Conservation (phyloP, 1,140 invertebrate genomes). For the Caenorhabditis tropicalis region DNA sequence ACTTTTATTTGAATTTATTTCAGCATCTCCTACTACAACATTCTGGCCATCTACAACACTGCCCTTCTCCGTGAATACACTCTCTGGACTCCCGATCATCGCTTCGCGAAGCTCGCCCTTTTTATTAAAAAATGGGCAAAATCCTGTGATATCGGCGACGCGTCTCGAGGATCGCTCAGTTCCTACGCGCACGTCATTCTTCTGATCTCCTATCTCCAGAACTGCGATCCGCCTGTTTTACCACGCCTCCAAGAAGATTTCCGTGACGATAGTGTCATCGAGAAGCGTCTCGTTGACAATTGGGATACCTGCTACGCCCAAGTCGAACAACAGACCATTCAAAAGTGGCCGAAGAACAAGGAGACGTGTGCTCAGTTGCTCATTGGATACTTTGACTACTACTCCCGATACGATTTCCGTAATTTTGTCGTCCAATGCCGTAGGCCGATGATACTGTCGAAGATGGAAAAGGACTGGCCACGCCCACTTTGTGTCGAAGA, state of each 20-base stretch:
- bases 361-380: conserved; percentile 28
- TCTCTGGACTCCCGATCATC: conserved; percentile 25
- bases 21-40: conserved; percentile 55
- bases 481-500: conserved; percentile 47
- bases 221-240: conserved; percentile 39
- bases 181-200: conserved; percentile 48
- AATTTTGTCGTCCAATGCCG: conserved; percentile 53
- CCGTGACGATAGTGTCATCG: neutral
- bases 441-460: conserved; percentile 2
- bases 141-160: conserved; percentile 44
- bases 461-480: conserved; percentile 51
- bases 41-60: conserved; percentile 49
- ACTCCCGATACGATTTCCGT: conserved; percentile 32
- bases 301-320: conserved; percentile 40
- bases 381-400: conserved; percentile 46
- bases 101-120: conserved; percentile 11
- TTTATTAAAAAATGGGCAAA: conserved; percentile 53
- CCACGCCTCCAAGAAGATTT: conserved; percentile 54
- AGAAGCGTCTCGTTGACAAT: neutral
- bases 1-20: no score
- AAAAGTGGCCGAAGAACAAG: conserved; percentile 40
- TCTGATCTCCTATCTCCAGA: conserved; percentile 48
- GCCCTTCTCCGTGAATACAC: conserved; percentile 41
- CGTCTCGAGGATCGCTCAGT: conserved; percentile 41
- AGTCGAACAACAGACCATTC: neutral